Evolutionary conservation across 2,888 invertebrate species (phyloP), one percentile per base, ranked within the genome.

Genomic region (Fragum fragum): DNA sequence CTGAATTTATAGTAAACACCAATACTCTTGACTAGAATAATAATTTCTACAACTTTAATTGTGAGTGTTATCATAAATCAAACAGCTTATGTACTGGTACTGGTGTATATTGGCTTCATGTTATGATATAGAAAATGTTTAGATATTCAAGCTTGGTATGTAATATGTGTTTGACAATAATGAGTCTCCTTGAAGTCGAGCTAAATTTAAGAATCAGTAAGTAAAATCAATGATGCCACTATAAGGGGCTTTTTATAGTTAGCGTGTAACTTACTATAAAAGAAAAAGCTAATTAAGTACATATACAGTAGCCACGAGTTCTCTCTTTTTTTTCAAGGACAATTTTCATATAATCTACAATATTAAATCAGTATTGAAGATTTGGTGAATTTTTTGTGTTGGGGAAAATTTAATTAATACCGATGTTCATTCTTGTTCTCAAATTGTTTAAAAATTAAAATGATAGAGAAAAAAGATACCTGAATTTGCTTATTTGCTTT

Each of bases 401-500:
- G 5, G 26, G 18, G 5, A 21, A 6, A n/a, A 2, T 23, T 11
- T 57, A 3, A 7, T 21, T 14, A 47, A 5, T 47, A 36, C 32
- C 32, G 9, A 36, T 36, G 32, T 36, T 36, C 32, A 18, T 7
- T 5, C 23, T 57, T 18, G 23, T 3, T 47, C n/a, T 47, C 14
- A 9, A 39, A 9, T 47, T 47, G 16, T 47, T 18, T 14, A 47
- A 47, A 16, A 47, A 47, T n/a, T n/a, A n/a, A n/a, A n/a, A 39
- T 39, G 39, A 39, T 9, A 14, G 14, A 14, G 14, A 47, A 14
- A 47, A 47, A 18, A 47, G 14, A 1, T 57, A 26, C 57, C 57
- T 57, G 26, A 57, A 23, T 23, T 53, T 53, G 53, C n/a, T 52
- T 57, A 76, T 52, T 76, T 79, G 26, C n/a, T 66, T 53, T 79